Conservation (phyloP, 2,113 vertebrate species). For the Antechinus flavipes region DNA sequence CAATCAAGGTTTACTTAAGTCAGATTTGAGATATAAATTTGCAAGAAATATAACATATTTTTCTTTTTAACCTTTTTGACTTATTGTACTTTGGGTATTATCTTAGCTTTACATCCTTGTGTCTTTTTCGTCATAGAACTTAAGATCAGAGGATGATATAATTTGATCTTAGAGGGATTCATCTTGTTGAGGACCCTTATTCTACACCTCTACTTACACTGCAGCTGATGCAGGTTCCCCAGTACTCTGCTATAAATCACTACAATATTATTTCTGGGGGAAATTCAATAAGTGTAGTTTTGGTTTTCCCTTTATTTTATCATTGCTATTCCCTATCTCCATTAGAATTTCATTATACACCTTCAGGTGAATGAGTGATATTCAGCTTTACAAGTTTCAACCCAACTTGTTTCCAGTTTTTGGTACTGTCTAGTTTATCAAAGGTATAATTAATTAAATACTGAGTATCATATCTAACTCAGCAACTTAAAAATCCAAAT, state of each 20-base stretch:
- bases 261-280: neutral
- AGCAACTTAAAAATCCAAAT: neutral
- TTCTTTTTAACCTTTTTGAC: neutral
- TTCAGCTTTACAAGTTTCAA: neutral
- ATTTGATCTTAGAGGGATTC: neutral
- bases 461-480: neutral
- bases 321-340: neutral
- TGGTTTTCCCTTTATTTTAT: neutral
- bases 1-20: neutral
- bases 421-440: neutral
- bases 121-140: neutral
- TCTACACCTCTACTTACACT: neutral
- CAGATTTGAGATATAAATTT: neutral
- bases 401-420: neutral
- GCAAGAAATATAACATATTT: neutral
- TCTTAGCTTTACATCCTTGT: neutral
- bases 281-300: neutral
- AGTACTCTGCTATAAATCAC: neutral
- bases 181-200: neutral
- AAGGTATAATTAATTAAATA: neutral
- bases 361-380: neutral
- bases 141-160: neutral
- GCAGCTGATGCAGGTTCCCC: neutral
- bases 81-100: neutral
- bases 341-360: neutral